phyloP scores from a whole-genome alignment of 2,797 vertebrate genomes.

The Choloepus didactylus region DNA sequence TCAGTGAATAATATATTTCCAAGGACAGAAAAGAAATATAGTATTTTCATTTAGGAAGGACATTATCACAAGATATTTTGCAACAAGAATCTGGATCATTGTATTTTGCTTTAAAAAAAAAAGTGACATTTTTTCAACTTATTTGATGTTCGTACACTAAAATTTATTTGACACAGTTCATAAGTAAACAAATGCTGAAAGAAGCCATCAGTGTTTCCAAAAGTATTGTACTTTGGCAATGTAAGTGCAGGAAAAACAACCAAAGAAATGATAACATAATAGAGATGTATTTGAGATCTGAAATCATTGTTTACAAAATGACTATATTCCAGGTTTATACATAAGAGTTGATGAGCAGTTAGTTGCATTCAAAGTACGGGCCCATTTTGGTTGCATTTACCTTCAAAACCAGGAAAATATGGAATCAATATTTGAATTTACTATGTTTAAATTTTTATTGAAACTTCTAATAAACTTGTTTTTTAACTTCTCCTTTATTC shows the following conservation, averaged over 20 bases:
- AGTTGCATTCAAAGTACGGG: background rate
- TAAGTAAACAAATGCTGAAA: background rate
- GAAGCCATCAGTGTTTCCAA: background rate
- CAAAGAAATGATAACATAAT: background rate
- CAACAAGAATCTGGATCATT: background rate
- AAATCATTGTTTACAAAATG: background rate
- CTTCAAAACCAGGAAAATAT: background rate
- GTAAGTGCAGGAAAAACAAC: background rate
- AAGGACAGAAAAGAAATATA: background rate
- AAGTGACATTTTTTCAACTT: background rate
- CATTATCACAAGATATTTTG: background rate
- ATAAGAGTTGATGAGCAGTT: background rate
- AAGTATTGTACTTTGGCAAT: background rate
- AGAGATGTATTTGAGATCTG: slow-evolving; percentile 8
- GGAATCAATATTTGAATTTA: background rate
- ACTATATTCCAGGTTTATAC: background rate
- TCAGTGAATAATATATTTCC: background rate
- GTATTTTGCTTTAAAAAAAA: background rate
- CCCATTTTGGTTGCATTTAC: background rate
- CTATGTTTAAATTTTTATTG: background rate
- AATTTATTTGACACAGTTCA: background rate
- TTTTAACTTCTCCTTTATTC: background rate
- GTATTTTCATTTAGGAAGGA: background rate
- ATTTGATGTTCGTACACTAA: background rate
- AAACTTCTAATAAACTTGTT: background rate